These are phyloP conservation scores for Coptodon rendalli DNA, from an alignment of 2,113 vertebrate genomes.

Conservation along the genomic window DNA sequence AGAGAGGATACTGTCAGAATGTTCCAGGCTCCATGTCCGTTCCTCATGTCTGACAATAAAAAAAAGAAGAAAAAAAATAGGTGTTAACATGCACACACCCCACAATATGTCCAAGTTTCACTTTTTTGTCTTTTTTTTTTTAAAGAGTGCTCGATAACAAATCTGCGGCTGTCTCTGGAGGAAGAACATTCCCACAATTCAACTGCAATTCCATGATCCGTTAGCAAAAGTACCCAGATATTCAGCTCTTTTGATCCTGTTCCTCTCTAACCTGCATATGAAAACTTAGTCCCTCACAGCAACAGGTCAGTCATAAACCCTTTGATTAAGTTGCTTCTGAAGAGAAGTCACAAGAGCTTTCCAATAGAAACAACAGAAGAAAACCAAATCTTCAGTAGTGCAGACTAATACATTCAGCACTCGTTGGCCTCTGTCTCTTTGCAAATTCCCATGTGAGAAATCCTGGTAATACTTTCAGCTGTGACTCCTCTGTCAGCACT, in stretches of 20 bases:
- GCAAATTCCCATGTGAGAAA: not conserved
- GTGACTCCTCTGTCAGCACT: not conserved
- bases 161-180: not conserved
- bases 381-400: not conserved
- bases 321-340: not conserved
- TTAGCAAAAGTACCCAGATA: not conserved
- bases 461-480: not conserved
- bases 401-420: not conserved
- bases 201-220: not conserved
- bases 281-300: not conserved
- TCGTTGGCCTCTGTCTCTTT: not conserved
- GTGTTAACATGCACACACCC: constrained; percentile 29
- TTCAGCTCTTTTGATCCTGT: not conserved
- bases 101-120: not conserved
- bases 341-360: not conserved
- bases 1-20: constrained; percentile 89
- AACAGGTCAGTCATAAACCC: not conserved
- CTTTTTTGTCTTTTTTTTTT: not conserved
- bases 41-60: constrained; percentile 82
- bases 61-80: not conserved
- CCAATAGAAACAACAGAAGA: not conserved
- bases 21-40: constrained; percentile 93
- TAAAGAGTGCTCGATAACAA: not conserved
- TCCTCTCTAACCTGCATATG: not conserved
- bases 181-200: not conserved